Conservation (phyloP, 2,113 vertebrate genomes). For the Accipiter virgatus region DNA sequence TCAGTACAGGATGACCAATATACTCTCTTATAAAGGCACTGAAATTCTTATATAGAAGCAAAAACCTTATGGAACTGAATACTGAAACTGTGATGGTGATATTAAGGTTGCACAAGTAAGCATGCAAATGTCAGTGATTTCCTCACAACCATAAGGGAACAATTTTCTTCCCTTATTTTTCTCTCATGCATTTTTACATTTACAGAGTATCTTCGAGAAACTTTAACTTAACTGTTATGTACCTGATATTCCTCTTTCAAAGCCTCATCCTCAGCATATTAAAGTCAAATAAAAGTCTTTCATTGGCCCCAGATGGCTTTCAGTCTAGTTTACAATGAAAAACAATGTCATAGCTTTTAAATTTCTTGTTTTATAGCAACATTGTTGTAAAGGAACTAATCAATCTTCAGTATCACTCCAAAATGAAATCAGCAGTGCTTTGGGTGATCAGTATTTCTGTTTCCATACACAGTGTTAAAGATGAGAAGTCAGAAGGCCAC, state of each 20-base stretch:
- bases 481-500: background rate
- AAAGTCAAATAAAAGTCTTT: background rate
- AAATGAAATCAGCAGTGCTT: background rate
- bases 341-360: background rate
- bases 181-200: background rate
- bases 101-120: conserved; percentile 5
- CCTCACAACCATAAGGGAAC: background rate
- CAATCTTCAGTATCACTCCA: background rate
- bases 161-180: conserved; percentile 19
- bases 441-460: background rate
- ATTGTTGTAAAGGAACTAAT: background rate
- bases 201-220: background rate
- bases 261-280: background rate
- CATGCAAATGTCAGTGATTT: conserved; percentile 32
- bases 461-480: background rate
- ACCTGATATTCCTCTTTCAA: background rate
- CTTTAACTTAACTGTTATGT: background rate
- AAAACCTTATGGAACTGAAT: conserved; percentile 2
- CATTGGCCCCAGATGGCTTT: background rate
- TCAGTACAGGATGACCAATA: background rate
- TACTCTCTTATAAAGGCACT: background rate
- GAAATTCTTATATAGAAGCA: conserved; percentile 7
- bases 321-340: background rate
- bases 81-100: background rate
- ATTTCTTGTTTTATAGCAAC: background rate